Conservation (phyloP, 2,888 invertebrate species). For the Dione vanillae region DNA sequence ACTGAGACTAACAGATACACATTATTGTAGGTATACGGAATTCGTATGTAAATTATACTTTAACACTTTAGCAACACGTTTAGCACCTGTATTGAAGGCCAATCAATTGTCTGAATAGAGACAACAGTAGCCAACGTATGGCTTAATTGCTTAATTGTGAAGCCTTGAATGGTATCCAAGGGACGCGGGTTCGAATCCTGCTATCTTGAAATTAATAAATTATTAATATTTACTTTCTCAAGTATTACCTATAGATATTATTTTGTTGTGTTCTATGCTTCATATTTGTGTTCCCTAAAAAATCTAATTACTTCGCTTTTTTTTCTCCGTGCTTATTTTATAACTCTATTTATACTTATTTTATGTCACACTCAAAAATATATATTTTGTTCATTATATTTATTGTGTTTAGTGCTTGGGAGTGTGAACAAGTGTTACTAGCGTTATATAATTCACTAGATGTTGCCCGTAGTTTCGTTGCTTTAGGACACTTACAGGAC, state of each 20-base stretch:
- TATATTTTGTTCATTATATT: neutral
- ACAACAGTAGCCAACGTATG: neutral
- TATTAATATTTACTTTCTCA: too few species aligned
- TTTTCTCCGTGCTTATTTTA: too few species aligned
- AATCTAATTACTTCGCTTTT: too few species aligned
- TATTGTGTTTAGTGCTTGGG: neutral
- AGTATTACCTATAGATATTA: too few species aligned
- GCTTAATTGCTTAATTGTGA: too few species aligned
- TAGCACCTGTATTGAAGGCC: conserved; percentile 13
- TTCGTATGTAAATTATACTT: conserved; percentile 4
- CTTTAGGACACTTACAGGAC: too few species aligned
- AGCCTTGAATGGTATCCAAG: neutral
- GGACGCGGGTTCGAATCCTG: neutral
- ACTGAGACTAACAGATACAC: neutral
- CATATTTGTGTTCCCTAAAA: too few species aligned
- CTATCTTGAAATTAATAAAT: too few species aligned
- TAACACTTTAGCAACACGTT: conserved; percentile 5
- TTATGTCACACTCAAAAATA: too few species aligned
- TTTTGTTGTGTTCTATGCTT: too few species aligned
- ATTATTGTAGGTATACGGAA: neutral
- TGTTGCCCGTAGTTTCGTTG: too few species aligned
- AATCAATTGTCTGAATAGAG: neutral
- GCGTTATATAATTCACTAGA: neutral
- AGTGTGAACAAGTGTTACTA: neutral
- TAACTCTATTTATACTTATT: too few species aligned